Base-by-base conservation (phyloP, 2,888 invertebrate species). In the Lydus trimaculatus region DNA sequence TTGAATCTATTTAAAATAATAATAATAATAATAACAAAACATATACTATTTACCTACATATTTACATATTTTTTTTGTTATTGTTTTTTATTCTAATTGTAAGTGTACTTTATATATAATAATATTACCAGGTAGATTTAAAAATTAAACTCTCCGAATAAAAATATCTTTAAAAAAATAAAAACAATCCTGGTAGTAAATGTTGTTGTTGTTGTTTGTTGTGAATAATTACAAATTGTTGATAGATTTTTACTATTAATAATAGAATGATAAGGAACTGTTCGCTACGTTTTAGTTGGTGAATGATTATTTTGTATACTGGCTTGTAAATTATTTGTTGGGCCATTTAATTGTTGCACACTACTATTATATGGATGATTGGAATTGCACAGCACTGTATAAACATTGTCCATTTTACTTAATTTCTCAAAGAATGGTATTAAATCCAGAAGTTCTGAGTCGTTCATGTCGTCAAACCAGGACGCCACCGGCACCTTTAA, bases 381-480 rank as follows among this genome's bases (percentile, higher is more conserved):
- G 77, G 94, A 95, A 88, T 96, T 96, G 84, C 96, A 94, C 86
- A 97, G 88, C 87, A 96, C 95, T 85, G 94, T 94, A 88, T 97
- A 98, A 78, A 99, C 97, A 89, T 96, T 96, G 87, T 98, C 97
- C 84, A 96, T 96, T 88, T 94, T 95, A 87, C 97, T 95, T 80
- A 99, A 89, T 86, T 95, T 95, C 87, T 99, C 99, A 87, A 99
- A 96, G 87, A 98, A 95, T 80, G 99, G 99, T 86, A 99, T 94
- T 85, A 99, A 89, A 88, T 99, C 98, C 83, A 97, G 89, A 76
- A 99, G 90, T 87, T 99, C 99, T 72, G 95, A 94, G 87, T 99
- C 99, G 82, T 94, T 93, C 91, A 96, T 95, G 87, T 99, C 99
- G 87, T 99, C 99, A 88, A 99, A 99, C 99, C 99, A 99, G 76